A percentile compares a stretch with the other conserved stretches of the same genome.
Evolutionary conservation across 2,797 vertebrate genomes (phyloP).

Genomic region (Chloroceryle inda): DNA sequence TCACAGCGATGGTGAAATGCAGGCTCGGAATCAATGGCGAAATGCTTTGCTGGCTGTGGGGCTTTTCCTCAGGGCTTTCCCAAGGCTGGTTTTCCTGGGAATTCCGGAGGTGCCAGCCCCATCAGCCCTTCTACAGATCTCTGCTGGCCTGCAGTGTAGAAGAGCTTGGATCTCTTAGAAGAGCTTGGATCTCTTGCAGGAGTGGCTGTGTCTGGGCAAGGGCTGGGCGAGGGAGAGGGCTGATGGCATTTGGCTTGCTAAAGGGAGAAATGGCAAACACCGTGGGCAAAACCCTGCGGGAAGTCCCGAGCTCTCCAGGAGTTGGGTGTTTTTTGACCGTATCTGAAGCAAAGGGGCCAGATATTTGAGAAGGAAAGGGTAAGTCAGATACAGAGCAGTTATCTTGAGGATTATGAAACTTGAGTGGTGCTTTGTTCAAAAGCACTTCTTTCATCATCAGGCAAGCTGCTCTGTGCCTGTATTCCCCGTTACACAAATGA

Average conservation of each 20-base stretch:
- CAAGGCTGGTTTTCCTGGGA: not conserved
- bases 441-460: not conserved
- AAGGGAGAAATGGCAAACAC: not conserved
- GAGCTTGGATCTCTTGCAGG: not conserved
- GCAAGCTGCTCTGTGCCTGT: not conserved
- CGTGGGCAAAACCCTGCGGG: rapidly evolving
- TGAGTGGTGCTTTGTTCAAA: not conserved
- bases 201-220: not conserved
- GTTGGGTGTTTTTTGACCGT: rapidly evolving
- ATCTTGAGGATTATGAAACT: not conserved
- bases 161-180: not conserved
- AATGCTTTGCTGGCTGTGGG: not conserved
- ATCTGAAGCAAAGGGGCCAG: not conserved
- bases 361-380: not conserved
- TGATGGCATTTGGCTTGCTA: not conserved
- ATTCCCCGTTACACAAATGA: not conserved
- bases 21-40: not conserved
- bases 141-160: not conserved
- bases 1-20: not conserved
- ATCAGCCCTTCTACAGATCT: not conserved
- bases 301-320: not conserved
- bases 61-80: not conserved
- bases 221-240: not conserved
- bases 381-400: not conserved
- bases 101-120: not conserved